phyloP scores from a whole-genome alignment of 2,797 vertebrate species.

The Odontamblyopus lacepedii region DNA sequence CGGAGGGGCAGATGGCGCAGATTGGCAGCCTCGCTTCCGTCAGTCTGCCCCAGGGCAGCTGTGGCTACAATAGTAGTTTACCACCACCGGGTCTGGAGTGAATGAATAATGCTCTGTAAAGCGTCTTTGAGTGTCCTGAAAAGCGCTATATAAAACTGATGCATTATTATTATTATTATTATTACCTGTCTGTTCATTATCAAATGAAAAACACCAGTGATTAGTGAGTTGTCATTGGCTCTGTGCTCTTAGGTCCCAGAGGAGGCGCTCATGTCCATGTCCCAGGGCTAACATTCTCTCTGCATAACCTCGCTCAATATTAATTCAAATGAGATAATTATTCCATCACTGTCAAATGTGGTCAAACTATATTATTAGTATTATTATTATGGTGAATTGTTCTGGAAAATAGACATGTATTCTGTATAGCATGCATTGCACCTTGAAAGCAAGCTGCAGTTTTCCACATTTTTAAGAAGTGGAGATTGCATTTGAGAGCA shows the following conservation, averaged over 20 bases:
- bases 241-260: constrained; percentile 12
- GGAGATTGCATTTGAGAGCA: constrained; percentile 8
- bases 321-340: neutral
- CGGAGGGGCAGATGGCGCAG: too few relatives aligned
- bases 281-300: constrained; percentile 23
- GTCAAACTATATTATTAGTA: constrained; percentile 3
- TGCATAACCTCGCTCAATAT: constrained; percentile 9
- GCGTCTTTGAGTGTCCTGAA: too few relatives aligned
- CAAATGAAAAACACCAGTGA: constrained; percentile 8
- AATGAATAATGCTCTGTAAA: too few relatives aligned
- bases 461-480: neutral
- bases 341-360: neutral
- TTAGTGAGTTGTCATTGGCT: constrained; percentile 24
- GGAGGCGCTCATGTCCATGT: constrained; percentile 23
- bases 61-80: too few relatives aligned
- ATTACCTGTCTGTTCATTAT: neutral
- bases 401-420: neutral
- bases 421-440: neutral
- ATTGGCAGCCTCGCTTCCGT: too few relatives aligned
- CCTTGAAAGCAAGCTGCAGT: neutral
- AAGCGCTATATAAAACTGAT: too few relatives aligned
- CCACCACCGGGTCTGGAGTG: too few relatives aligned
- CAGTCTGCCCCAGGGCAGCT: too few relatives aligned
- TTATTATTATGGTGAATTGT: neutral
- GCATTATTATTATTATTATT: too few relatives aligned